Base-by-base conservation (phyloP, 23 tunicate genomes). In the Phallusia fumigata region DNA sequence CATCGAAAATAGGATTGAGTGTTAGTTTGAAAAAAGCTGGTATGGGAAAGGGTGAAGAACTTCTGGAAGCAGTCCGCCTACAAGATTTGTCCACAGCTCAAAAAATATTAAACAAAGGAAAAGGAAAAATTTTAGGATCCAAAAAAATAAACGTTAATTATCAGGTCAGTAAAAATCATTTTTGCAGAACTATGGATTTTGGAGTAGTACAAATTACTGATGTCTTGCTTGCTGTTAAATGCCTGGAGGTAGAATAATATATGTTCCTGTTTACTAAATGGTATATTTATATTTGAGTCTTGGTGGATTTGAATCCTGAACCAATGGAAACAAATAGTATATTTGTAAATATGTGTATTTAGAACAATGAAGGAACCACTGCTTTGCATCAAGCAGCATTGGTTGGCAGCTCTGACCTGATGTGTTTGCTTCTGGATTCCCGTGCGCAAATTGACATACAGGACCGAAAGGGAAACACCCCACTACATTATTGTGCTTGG, bases 351-450 rank as follows among this genome's bases (percentile, higher is more conserved):
- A 52, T 34, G 30, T 69, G 22, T 22, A 16, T 75, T 31, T 77
- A 88, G 93, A 84, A 76, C 52, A 31, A 40, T 19, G 87, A 88
- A 47, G 93, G 93, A 31, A 65, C 76, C 52, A 83, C 73, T 26
- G 87, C 93, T 18, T 65, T 88, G 64, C 93, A 88, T 36, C 93
- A 88, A 35, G 87, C 84, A 18, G 83, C 93, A 31, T 40, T 88
- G 30, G 35, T 36, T 13, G 87, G 81, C 19, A 88, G 78, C 74
- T 30, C 79, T 15, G 87, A 83, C 45, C 35, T 88, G 0, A 35
- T 76, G 34, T 83, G 75, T 72, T 28, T 83, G 40, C 75, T 88
- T 30, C 28, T 88, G 26, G 85, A 83, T 52, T 73, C 76, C 0
- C 31, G 69, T 78, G 87, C 87, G 16, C 32, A 32, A 18, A 51